Conservation (phyloP, 2,888 invertebrate genomes). For the Philonicus albiceps region DNA sequence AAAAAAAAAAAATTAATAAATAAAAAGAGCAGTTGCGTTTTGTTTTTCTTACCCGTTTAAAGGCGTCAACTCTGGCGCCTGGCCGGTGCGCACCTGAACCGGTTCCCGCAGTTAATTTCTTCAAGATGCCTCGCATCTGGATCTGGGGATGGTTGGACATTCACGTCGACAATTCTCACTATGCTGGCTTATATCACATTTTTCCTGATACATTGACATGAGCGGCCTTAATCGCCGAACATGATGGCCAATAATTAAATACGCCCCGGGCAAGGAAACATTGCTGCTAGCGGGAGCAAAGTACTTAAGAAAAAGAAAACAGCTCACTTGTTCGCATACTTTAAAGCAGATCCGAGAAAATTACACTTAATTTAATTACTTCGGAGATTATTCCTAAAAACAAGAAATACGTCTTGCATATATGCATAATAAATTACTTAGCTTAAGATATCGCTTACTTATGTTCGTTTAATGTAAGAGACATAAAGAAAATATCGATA, state of each 20-base stretch:
- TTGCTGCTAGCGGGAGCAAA: neutral
- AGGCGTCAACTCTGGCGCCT: constrained; percentile 41
- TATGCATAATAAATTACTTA: too few relatives aligned
- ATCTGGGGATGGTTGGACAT: neutral
- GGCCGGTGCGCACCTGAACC: neutral
- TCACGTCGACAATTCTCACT: neutral
- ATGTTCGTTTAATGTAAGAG: too few relatives aligned
- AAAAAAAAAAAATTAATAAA: neutral
- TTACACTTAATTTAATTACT: neutral
- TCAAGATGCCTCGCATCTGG: neutral
- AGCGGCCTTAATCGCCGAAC: constrained; percentile 7
- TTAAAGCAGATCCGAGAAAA: neutral
- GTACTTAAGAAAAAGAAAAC: neutral
- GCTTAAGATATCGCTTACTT: too few relatives aligned
- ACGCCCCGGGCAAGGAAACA: neutral
- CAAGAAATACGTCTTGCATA: too few relatives aligned
- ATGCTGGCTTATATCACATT: constrained; percentile 2
- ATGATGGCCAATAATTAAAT: constrained; percentile 11
- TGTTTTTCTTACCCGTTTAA: constrained; percentile 29
- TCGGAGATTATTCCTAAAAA: neutral
- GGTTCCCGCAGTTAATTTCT: constrained; percentile 21
- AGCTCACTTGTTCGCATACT: neutral
- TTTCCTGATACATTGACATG: neutral
- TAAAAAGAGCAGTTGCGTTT: constrained; percentile 10
- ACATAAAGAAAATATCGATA: too few relatives aligned